phyloP scores from a whole-genome alignment of 2,888 invertebrate genomes.

The Leptopilina myrica region DNA sequence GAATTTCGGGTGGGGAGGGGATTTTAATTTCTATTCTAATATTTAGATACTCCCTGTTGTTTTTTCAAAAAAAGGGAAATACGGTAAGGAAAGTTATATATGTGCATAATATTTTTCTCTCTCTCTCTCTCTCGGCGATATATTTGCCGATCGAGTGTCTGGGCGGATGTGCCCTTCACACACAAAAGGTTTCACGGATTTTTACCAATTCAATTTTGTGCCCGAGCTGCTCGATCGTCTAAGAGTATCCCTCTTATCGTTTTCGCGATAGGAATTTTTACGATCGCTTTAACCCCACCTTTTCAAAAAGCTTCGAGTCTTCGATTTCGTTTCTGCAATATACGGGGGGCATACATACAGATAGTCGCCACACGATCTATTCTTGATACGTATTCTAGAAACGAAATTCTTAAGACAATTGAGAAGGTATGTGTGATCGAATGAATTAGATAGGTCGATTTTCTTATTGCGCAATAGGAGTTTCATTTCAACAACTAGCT shows the following conservation, averaged over 20 bases:
- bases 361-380: conserved; percentile 31
- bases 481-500: too few relatives aligned
- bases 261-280: conserved; percentile 68
- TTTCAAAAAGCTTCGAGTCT: conserved; percentile 43
- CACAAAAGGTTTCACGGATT: conserved; percentile 48
- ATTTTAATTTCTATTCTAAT: too few relatives aligned
- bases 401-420: conserved; percentile 24
- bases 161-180: conserved; percentile 11
- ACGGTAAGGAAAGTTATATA: too few relatives aligned
- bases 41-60: too few relatives aligned
- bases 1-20: too few relatives aligned
- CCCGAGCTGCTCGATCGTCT: conserved; percentile 50
- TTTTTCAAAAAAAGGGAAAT: too few relatives aligned
- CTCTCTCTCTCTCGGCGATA: not conserved
- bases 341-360: conserved; percentile 30
- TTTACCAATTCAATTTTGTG: conserved; percentile 60
- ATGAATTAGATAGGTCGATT: conserved; percentile 1
- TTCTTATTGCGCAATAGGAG: not conserved
- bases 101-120: not conserved
- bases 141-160: conserved; percentile 17
- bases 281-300: conserved; percentile 63
- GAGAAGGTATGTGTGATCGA: not conserved
- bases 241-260: conserved; percentile 63
- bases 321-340: conserved; percentile 37
- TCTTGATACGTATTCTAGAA: conserved; percentile 10